A percentile compares a stretch with the other conserved stretches of the same genome.
Conservation (phyloP, 2,888 invertebrate species). For the Acrocyrtus sp. region DNA sequence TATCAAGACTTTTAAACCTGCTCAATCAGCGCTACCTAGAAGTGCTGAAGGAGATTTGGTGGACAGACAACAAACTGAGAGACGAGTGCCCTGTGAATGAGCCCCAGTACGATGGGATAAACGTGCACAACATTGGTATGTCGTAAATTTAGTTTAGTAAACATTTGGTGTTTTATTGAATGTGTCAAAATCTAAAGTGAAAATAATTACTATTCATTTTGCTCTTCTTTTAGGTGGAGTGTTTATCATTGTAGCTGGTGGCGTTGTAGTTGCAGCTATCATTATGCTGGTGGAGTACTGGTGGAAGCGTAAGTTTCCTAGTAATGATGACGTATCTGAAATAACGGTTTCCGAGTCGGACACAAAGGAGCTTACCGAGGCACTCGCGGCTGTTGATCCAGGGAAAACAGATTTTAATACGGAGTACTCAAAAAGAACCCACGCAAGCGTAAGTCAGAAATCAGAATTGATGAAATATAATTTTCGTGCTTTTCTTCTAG, state of each 20-base stretch:
- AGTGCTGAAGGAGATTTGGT: slow-evolving; percentile 95
- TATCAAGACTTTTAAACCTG: slow-evolving; percentile 88
- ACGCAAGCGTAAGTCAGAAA: no score
- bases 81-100: slow-evolving; percentile 86
- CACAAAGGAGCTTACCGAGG: slow-evolving; percentile 59
- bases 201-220: not conserved
- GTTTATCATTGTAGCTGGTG: slow-evolving; percentile 96
- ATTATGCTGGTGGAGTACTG: slow-evolving; percentile 94
- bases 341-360: slow-evolving; percentile 62
- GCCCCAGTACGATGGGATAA: slow-evolving; percentile 96
- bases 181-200: no score
- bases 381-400: slow-evolving; percentile 38
- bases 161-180: not conserved
- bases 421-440: slow-evolving; percentile 62
- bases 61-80: slow-evolving; percentile 86
- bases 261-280: slow-evolving; percentile 89
- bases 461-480: no score
- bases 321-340: slow-evolving; percentile 63
- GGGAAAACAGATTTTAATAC: slow-evolving; percentile 63
- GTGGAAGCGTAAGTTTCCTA: slow-evolving; percentile 74
- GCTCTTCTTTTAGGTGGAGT: slow-evolving; percentile 69
- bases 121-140: slow-evolving; percentile 92
- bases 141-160: not conserved
- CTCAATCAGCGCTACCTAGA: slow-evolving; percentile 92
- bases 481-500: no score